A percentile compares a stretch with the other conserved stretches of the same genome.
phyloP scores from a whole-genome alignment of 2,113 vertebrate genomes.

The Cheirogaleus medius region DNA sequence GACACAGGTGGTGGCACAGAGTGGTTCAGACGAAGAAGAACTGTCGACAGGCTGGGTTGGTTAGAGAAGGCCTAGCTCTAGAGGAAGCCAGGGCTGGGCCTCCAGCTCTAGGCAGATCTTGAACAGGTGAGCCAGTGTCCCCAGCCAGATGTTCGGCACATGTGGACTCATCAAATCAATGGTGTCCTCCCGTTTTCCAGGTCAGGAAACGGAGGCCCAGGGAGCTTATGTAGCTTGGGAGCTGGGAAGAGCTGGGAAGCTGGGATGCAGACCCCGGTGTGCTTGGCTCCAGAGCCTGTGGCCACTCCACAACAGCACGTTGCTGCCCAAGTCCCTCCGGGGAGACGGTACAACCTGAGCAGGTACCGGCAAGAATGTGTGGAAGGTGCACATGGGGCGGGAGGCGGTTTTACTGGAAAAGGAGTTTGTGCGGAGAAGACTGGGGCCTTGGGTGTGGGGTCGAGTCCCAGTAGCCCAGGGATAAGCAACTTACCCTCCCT shows the following conservation, averaged over 20 bases:
- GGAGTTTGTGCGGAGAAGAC: no score
- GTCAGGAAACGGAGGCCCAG: not conserved
- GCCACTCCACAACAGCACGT: accelerated
- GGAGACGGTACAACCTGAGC: not conserved
- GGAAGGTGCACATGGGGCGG: accelerated
- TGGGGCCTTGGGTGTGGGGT: not conserved
- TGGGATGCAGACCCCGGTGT: not conserved
- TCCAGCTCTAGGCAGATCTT: not conserved
- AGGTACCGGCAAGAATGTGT: accelerated
- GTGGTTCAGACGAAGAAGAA: not conserved
- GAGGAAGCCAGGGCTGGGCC: not conserved
- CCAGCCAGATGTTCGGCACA: not conserved
- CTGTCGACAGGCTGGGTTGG: not conserved
- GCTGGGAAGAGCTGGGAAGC: not conserved
- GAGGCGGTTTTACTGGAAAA: not conserved
- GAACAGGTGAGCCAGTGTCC: not conserved
- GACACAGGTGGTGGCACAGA: not conserved
- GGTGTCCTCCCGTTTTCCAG: not conserved
- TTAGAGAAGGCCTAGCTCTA: not conserved
- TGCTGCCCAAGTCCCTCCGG: not conserved
- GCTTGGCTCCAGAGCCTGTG: not conserved
- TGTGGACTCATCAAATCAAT: not conserved
- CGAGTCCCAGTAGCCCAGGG: not conserved
- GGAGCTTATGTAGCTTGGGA: not conserved
- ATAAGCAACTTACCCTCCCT: not conserved